These are phyloP conservation scores for Batillaria attramentaria DNA, from an alignment of 1,140 invertebrate species.

Conservation along the genomic window DNA sequence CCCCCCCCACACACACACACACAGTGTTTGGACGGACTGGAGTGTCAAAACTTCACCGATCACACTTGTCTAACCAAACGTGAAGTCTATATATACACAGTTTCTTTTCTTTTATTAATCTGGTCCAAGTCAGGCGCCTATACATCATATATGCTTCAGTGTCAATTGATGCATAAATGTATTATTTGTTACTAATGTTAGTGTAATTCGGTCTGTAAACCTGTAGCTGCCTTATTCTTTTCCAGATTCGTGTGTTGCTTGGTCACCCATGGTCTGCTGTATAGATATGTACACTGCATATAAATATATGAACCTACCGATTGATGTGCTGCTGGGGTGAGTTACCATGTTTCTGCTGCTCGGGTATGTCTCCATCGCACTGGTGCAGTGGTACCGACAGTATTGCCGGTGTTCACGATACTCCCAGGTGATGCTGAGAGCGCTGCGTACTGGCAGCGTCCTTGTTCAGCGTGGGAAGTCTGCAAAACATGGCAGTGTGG, in stretches of 20 bases:
- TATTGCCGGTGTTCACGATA: conserved; percentile 1
- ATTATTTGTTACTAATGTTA: no score
- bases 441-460: conserved; percentile 13
- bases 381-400: conserved; percentile 19
- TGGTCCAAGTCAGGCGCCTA: no score
- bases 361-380: conserved; percentile 18
- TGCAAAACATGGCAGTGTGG: conserved; percentile 1
- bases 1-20: no score
- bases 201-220: neutral
- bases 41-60: no score
- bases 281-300: neutral
- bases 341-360: conserved; percentile 24
- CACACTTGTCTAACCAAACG: no score
- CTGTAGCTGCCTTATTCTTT: neutral
- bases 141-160: no score
- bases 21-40: no score
- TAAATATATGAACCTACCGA: neutral
- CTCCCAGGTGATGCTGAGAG: conserved; percentile 1
- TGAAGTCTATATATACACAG: no score
- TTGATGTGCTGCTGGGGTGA: neutral
- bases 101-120: no score
- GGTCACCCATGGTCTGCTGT: neutral
- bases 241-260: neutral
- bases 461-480: conserved; percentile 22
- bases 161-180: no score